A percentile compares a stretch with the other conserved stretches of the same genome.
phyloP scores from a whole-genome alignment of 2,888 invertebrate species.

The Aspidiotus destructor region DNA sequence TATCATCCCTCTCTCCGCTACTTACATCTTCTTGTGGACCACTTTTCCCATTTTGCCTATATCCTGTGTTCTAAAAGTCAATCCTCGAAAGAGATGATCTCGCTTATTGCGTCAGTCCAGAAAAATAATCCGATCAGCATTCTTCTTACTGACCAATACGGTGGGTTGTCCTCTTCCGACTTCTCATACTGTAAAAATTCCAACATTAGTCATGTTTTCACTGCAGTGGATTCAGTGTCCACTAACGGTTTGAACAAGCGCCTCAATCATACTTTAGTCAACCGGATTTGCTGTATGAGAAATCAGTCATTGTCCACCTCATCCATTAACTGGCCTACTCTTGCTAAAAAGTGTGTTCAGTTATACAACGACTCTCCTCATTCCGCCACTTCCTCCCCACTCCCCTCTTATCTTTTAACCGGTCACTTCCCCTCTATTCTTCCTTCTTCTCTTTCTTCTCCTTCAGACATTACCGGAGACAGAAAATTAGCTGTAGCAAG shows the following conservation, averaged over 20 bases:
- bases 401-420: neutral
- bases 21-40: slow-evolving; percentile 38
- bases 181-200: neutral
- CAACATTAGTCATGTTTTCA: neutral
- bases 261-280: neutral
- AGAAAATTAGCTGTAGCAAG: neutral
- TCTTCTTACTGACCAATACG: slow-evolving; percentile 5
- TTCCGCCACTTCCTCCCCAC: neutral
- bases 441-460: neutral
- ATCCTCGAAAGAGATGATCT: slow-evolving; percentile 10
- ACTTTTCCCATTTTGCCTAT: slow-evolving; percentile 38
- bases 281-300: neutral
- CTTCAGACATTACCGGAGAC: neutral
- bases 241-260: neutral
- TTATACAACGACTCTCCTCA: neutral
- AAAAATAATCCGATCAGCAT: neutral
- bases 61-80: slow-evolving; percentile 38
- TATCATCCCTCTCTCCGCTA: slow-evolving; percentile 38
- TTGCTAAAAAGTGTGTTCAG: neutral
- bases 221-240: neutral
- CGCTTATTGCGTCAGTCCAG: neutral
- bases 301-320: neutral
- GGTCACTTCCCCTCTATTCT: neutral
- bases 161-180: neutral
- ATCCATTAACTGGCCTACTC: neutral